Evolutionary conservation across 2,113 vertebrate species (phyloP), one percentile per base, ranked within the genome.

Genomic region (Protomyctophum bolini): DNA sequence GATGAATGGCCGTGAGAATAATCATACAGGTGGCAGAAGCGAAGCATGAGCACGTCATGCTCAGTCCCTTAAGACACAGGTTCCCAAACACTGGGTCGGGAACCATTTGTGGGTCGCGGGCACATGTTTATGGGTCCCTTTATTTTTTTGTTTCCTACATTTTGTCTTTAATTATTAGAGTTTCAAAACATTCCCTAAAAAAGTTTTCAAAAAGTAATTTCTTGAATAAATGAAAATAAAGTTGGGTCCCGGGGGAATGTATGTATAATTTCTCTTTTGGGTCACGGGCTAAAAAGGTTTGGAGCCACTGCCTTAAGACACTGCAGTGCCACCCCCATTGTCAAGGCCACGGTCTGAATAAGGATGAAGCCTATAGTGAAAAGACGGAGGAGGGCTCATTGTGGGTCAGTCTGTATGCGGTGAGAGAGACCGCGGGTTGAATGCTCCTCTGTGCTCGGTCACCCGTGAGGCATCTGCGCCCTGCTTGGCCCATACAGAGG

Each of bases 401-500:
- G 85, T 87, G 87, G 86, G 82, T 84, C 75, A 65, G 75, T 75
- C 88, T 87, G 88, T 90, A 87, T 67, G 64, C 76, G 75, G 76
- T 63, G 33, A 4, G 33, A 2, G 82, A 85, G 76, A 78, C 77
- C 49, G 61, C 65, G 76, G 77, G 72, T 68, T 88, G 72, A 91
- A 92, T 85, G 82, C 80, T 66, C 80, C 72, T 83, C 70, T 80
- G 82, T 78, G 86, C 78, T 87, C 82, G 77, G 60, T 89, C 91
- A 91, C 75, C 90, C 89, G 75, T 91, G 75, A 91, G 80, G 86
- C 3, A 89, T 83, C 82, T 75, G 81, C 70, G 80, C 73, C 75
- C 79, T 61, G 79, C 68, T 78, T 47, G 64, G 64, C 76, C 87
- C 77, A 76, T 75, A 75, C 58, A 41, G 67, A 58, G 41, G 79